These are phyloP conservation scores for Rhipidura dahli DNA, from an alignment of 2,113 vertebrate genomes.

Conservation along the genomic window DNA sequence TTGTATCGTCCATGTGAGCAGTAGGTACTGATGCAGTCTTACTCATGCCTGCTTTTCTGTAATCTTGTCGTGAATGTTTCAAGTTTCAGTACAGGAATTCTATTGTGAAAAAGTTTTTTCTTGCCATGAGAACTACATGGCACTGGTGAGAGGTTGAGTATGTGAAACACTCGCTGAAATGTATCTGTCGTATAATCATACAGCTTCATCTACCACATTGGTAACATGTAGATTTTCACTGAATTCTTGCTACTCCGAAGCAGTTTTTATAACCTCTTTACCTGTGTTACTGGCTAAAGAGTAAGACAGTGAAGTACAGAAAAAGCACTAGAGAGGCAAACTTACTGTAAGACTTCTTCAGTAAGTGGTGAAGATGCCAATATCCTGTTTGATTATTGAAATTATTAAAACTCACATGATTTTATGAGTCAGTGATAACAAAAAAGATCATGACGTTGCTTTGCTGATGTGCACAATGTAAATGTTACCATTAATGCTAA, in stretches of 20 bases:
- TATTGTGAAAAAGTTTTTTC: background rate
- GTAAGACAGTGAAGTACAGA: background rate
- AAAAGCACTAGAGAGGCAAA: background rate
- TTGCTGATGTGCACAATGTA: background rate
- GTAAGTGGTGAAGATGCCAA: background rate
- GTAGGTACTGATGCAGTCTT: background rate
- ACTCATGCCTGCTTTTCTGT: background rate
- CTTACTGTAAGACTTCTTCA: background rate
- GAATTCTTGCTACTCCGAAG: background rate
- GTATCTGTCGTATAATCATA: fast-evolving
- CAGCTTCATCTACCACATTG: background rate
- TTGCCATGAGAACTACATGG: background rate
- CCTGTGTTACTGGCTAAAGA: background rate
- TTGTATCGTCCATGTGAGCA: fast-evolving
- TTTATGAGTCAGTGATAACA: background rate
- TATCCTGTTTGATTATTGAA: background rate
- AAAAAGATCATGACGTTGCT: background rate
- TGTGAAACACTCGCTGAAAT: background rate
- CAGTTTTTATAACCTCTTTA: background rate
- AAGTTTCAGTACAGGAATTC: background rate
- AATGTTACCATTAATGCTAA: background rate
- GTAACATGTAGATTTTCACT: fast-evolving
- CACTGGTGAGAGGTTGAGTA: background rate
- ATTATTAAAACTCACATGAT: background rate
- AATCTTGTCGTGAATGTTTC: background rate